phyloP scores from a whole-genome alignment of 2,113 vertebrate genomes.

The Pelvicachromis taeniatus region DNA sequence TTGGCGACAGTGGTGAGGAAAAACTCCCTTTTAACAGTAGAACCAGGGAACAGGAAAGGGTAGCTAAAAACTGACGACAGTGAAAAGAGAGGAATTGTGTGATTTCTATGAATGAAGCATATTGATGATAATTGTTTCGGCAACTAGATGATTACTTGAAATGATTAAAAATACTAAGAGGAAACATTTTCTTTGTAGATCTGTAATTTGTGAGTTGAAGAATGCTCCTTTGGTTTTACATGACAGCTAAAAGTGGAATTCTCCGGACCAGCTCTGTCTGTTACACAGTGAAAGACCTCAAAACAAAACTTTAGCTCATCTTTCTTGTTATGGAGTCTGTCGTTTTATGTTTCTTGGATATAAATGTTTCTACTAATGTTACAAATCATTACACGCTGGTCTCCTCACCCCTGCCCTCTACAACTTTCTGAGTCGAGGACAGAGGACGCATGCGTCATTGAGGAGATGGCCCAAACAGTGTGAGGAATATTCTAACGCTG shows the following conservation, averaged over 20 bases:
- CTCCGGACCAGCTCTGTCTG: not conserved
- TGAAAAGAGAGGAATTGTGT: not conserved
- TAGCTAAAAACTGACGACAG: not conserved
- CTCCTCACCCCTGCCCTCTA: slow-evolving; percentile 13
- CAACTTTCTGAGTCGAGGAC: not conserved
- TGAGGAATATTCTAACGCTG: not conserved
- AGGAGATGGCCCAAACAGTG: slow-evolving; percentile 16
- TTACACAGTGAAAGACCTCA: not conserved
- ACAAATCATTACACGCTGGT: not conserved
- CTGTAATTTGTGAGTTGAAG: too few relatives aligned
- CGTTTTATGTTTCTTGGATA: not conserved
- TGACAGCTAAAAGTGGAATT: not conserved
- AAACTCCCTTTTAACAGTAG: not conserved
- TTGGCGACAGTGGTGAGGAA: not conserved
- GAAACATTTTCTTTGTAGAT: not conserved
- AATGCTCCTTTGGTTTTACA: not conserved
- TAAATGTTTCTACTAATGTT: not conserved
- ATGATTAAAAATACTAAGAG: not conserved
- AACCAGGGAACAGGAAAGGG: not conserved
- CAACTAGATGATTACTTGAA: not conserved
- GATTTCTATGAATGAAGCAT: not conserved
- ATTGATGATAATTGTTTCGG: not conserved
- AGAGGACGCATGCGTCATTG: not conserved
- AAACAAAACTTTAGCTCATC: not conserved
- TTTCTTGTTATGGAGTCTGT: not conserved